These are phyloP conservation scores for Mantis religiosa DNA, from an alignment of 2,888 invertebrate genomes.

Conservation along the genomic window DNA sequence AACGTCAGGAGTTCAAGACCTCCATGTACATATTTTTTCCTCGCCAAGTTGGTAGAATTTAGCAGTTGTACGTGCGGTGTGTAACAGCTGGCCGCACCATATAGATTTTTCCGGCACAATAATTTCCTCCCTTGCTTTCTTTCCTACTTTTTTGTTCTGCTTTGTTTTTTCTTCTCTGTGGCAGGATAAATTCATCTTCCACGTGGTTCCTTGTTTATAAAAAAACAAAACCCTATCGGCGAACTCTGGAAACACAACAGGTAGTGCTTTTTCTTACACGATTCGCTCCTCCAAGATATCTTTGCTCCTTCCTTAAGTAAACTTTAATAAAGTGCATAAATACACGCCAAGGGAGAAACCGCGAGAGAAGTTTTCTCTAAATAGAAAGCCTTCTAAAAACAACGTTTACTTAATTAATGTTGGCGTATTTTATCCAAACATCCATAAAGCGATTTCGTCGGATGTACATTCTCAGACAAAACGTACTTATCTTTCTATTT, in stretches of 20 bases:
- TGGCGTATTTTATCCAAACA: too few species aligned
- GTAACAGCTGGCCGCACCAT: not conserved
- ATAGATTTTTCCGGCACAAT: not conserved
- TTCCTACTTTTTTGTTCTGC: not conserved
- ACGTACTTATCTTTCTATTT: too few species aligned
- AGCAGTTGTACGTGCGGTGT: not conserved
- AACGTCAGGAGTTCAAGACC: not conserved
- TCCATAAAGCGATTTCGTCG: too few species aligned
- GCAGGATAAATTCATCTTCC: not conserved
- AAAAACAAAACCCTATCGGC: not conserved
- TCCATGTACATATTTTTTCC: not conserved
- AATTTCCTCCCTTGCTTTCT: not conserved
- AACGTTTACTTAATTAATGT: too few species aligned
- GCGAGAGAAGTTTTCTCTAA: too few species aligned
- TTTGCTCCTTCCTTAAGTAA: too few species aligned
- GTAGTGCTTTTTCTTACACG: not conserved
- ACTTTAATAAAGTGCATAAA: too few species aligned
- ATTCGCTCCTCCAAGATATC: too few species aligned
- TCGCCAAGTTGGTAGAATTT: not conserved
- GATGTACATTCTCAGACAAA: too few species aligned
- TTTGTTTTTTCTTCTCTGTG: not conserved
- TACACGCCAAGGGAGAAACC: too few species aligned
- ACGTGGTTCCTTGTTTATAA: not conserved
- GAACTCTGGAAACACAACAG: not conserved
- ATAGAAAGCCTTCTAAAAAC: too few species aligned